Percentiles rank a stretch among this genome's conserved stretches.
phyloP scores from a whole-genome alignment of 2,113 vertebrate species.

The Todiramphus saurophagus region DNA sequence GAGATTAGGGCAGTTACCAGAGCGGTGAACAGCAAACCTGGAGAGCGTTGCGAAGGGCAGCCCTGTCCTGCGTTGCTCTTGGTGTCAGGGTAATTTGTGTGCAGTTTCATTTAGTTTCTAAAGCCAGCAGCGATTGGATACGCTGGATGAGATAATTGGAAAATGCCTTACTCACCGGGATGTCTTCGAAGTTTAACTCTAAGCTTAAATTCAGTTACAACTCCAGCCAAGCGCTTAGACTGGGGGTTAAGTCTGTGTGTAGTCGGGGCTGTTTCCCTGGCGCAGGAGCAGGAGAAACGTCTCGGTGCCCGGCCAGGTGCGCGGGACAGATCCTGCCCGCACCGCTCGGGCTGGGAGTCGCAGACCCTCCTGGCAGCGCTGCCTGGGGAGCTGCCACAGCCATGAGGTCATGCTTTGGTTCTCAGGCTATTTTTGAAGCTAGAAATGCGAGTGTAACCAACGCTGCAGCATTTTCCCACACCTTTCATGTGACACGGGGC shows the following conservation, averaged over 20 bases:
- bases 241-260: fast-evolving
- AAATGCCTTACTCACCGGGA: background rate
- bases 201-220: fast-evolving
- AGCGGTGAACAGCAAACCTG: constrained; percentile 17
- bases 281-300: background rate
- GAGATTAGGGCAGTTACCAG: background rate
- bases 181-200: background rate
- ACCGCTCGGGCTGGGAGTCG: background rate
- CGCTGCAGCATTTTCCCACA: constrained; percentile 41
- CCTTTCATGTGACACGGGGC: constrained; percentile 37
- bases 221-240: background rate
- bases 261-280: fast-evolving
- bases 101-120: background rate
- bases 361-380: background rate
- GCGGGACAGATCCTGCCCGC: background rate
- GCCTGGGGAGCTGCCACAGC: background rate
- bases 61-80: background rate
- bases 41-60: background rate
- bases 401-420: background rate
- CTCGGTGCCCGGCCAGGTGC: background rate
- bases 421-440: constrained; percentile 28
- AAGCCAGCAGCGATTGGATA: background rate
- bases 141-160: background rate
- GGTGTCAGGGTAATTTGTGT: constrained; percentile 21
- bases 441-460: background rate